Evolutionary conservation across 2,113 vertebrate species (phyloP), one percentile per base, ranked within the genome.

Genomic region (Ovis canadensis): DNA sequence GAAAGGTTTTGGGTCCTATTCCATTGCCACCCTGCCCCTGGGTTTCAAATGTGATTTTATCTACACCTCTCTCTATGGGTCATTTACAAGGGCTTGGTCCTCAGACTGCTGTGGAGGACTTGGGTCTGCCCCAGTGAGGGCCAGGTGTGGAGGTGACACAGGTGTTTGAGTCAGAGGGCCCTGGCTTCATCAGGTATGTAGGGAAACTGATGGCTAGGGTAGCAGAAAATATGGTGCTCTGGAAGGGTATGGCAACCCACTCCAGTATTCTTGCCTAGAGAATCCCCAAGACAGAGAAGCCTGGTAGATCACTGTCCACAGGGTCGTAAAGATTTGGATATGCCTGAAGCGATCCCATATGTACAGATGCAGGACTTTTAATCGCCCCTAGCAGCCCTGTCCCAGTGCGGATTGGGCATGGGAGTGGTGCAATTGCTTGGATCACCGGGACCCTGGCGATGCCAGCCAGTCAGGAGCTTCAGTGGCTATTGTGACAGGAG

Each of bases 321-420:
- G 17, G 17, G 9, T 71, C 9, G 0, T 71, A 71, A 36, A 71
- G 17, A 36, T 71, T 71, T 71, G 64, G n/a, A 71, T 36, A 71
- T 71, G 19, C n/a, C 64, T 11, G 4, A 71, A 71, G 64, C 0
- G 0, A 71, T 21, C n/a, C 17, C 9, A 21, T 36, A 36, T 71
- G n/a, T n/a, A 71, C 64, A 71, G n/a, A 12, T 71, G 64, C 9
- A 71, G n/a, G 9, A 36, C n/a, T 11, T 21, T 71, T 36, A 10
- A 36, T 36, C 9, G 0, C 9, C 19, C n/a, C 64, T 36, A 71
- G 17, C 64, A 36, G 17, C 17, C 36, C n/a, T 71, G 9, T 71
- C 19, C n/a, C 67, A 36, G n/a, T 71, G n/a, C 5, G 0, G 9
- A 71, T 12, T 0, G 0, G 21, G 19, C 64, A 21, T 71, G n/a